Percentiles rank a stretch among this genome's conserved stretches.
Evolutionary conservation across 2,888 invertebrate genomes (phyloP).

Genomic region (Cephus sareptanus): DNA sequence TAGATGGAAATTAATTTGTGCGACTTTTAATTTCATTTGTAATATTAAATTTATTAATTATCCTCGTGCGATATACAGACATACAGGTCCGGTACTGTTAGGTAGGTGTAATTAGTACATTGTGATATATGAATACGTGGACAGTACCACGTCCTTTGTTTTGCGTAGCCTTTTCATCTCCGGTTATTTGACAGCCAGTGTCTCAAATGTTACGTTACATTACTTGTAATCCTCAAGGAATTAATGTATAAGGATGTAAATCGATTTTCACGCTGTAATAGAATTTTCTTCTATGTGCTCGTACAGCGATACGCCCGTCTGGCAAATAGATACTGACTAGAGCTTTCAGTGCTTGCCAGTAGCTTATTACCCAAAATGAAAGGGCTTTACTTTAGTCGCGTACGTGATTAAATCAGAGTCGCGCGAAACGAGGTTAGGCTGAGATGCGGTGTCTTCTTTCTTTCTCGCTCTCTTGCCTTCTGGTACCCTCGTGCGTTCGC

Average conservation of each 20-base stretch:
- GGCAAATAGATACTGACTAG: neutral
- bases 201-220: neutral
- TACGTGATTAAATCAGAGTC: constrained; percentile 55
- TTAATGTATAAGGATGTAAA: neutral
- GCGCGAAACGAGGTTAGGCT: constrained; percentile 52
- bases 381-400: constrained; percentile 47
- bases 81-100: neutral
- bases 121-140: neutral
- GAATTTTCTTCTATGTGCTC: neutral
- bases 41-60: neutral
- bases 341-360: constrained; percentile 1
- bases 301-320: neutral
- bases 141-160: neutral
- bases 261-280: neutral
- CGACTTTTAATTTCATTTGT: neutral
- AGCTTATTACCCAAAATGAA: constrained; percentile 48
- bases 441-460: constrained; percentile 29
- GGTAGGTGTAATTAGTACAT: neutral
- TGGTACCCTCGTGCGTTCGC: constrained; percentile 29
- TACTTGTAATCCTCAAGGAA: neutral
- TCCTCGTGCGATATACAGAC: neutral
- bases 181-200: neutral
- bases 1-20: neutral
- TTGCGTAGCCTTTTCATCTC: neutral
- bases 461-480: constrained; percentile 37